phyloP scores from a whole-genome alignment of 2,888 invertebrate species.

The Tipula lateralis region DNA sequence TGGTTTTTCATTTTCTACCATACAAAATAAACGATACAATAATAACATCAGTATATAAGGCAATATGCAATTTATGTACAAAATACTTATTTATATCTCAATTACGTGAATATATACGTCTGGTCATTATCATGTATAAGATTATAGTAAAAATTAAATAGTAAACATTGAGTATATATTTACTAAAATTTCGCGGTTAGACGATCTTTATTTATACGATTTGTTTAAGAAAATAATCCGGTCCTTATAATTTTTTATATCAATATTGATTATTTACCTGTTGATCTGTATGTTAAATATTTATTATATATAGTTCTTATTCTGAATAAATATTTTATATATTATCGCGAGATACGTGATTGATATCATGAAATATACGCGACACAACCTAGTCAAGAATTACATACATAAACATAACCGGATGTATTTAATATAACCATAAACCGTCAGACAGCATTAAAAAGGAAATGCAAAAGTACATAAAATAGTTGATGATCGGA shows the following conservation, averaged over 20 bases:
- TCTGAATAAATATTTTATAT: neutral
- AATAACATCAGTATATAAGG: neutral
- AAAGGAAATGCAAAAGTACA: constrained; percentile 9
- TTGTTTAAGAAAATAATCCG: neutral
- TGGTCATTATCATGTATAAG: neutral
- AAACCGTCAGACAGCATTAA: neutral
- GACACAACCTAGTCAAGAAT: neutral
- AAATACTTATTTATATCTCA: neutral
- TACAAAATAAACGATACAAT: neutral
- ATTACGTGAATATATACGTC: neutral
- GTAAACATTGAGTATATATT: constrained; percentile 24
- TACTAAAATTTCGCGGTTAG: constrained; percentile 1
- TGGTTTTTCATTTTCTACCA: constrained; percentile 1
- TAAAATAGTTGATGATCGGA: neutral
- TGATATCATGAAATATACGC: neutral
- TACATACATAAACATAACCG: neutral
- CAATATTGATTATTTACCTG: neutral
- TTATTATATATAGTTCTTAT: neutral
- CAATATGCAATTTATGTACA: neutral
- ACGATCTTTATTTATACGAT: neutral
- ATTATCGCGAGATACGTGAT: neutral
- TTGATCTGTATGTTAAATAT: neutral
- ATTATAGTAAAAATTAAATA: neutral
- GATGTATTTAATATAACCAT: neutral
- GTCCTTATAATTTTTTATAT: neutral